Evolutionary conservation across 2,888 invertebrate genomes (phyloP), one percentile per base, ranked within the genome.

Genomic region (Hyles lineata): DNA sequence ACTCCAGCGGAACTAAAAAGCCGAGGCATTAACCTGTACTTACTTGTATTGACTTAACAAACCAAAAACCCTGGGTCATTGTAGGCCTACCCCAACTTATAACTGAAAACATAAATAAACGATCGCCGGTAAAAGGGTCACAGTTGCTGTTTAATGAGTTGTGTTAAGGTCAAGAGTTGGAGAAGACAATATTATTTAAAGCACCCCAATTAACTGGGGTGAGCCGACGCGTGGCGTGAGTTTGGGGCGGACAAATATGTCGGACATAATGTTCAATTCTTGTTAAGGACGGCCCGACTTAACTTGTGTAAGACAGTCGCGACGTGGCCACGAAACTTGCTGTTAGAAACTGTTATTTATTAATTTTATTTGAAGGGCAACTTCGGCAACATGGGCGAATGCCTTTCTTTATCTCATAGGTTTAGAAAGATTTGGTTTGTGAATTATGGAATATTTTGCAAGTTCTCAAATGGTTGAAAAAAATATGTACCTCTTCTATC

Each of bases 241-340:
- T 21, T 25, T n/a, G 70, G 76, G 73, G 77, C 80, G 76, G 82
- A 81, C 83, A 83, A 84, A 87, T 86, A 85, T 87, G 87, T 88
- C 81, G 78, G 79, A 83, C 81, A 82, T 79, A 79, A 77, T 82
- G 85, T 83, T 85, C 86, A 82, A 84, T 84, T 88, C 87, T 84
- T 87, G 87, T 88, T 88, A 87, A 79, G 81, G 83, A 85, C 82
- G 83, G 85, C 76, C 81, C 78, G 71, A 81, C 79, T 88, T 88
- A 87, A 89, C 84, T 89, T 84, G 85, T 87, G 87, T 88, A 86
- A 87, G 85, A 85, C 86, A 83, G 81, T 84, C 81, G 74, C 32
- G 75, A 70, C 74, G 72, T 35, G 82, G 85, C 87, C 76, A 77
- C 29, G 35, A 77, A 80, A 79, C 15, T 43, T 63, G 2, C 19